Evolutionary conservation across 2,797 vertebrate genomes (phyloP).

Genomic region (Hoplostethus mediterraneus): DNA sequence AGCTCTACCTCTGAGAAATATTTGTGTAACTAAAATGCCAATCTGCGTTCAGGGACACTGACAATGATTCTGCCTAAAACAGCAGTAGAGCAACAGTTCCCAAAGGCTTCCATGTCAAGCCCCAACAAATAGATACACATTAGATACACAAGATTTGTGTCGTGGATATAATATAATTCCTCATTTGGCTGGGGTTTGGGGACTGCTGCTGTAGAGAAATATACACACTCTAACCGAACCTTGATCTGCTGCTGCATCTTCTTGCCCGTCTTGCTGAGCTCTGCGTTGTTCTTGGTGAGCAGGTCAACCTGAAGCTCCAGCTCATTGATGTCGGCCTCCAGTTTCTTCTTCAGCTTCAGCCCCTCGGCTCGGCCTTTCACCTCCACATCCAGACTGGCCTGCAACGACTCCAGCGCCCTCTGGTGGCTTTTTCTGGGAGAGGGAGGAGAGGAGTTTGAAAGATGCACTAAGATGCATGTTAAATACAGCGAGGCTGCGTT

Average conservation of each 20-base stretch:
- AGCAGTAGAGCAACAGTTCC: too few species aligned
- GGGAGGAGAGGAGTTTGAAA: neutral
- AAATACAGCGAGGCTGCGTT: neutral
- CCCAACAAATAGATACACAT: too few species aligned
- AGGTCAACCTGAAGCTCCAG: slow-evolving; percentile 87
- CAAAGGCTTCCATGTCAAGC: too few species aligned
- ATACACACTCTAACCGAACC: slow-evolving; percentile 59
- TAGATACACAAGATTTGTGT: too few species aligned
- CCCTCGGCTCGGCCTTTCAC: slow-evolving; percentile 83
- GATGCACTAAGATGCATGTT: neutral
- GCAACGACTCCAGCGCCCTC: slow-evolving; percentile 85
- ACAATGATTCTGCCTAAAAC: too few species aligned
- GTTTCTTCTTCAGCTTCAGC: slow-evolving; percentile 86
- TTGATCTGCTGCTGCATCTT: slow-evolving; percentile 88
- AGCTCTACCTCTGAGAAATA: too few species aligned
- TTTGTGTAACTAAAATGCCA: too few species aligned
- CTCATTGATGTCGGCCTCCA: slow-evolving; percentile 84
- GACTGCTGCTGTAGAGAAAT: neutral
- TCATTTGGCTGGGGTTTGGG: too few species aligned
- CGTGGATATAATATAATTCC: too few species aligned
- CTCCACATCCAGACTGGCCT: slow-evolving; percentile 87
- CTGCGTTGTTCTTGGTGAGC: slow-evolving; percentile 82
- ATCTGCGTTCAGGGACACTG: too few species aligned
- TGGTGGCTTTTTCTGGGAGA: slow-evolving; percentile 85
- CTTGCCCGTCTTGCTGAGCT: slow-evolving; percentile 84